Conservation (phyloP, 2,888 invertebrate species). For the Drosophila prolongata region DNA sequence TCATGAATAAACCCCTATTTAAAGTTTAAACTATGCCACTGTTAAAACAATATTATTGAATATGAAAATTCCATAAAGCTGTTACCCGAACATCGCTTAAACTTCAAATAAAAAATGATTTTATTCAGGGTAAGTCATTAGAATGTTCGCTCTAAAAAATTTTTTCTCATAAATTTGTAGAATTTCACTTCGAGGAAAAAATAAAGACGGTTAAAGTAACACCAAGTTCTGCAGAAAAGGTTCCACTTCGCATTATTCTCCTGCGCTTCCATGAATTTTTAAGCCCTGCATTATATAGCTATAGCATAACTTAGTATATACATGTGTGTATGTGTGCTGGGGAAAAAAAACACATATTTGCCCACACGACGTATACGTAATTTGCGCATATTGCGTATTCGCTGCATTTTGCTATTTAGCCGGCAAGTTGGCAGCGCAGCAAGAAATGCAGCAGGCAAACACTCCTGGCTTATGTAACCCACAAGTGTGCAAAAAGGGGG, state of each 20-base stretch:
- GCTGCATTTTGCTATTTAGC: conserved; percentile 63
- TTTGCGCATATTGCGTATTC: conserved; percentile 76
- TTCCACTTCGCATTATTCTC: conserved; percentile 33
- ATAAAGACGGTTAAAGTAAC: conserved; percentile 7
- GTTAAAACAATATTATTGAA: too few relatives aligned
- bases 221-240: conserved; percentile 27
- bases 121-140: not conserved
- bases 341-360: conserved; percentile 61
- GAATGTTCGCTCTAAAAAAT: not conserved
- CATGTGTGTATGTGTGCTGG: not conserved
- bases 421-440: conserved; percentile 59
- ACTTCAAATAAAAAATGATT: not conserved
- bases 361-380: conserved; percentile 71
- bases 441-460: conserved; percentile 49
- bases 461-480: conserved; percentile 68
- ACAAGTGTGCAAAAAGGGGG: conserved; percentile 15
- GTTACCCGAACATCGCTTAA: too few relatives aligned
- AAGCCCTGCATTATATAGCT: conserved; percentile 42
- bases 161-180: not conserved
- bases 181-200: not conserved
- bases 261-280: conserved; percentile 63
- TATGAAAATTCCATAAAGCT: too few relatives aligned
- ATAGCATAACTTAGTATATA: conserved; percentile 12
- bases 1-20: too few relatives aligned
- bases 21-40: too few relatives aligned